Percentiles rank a stretch among this genome's conserved stretches.
Evolutionary conservation across 2,888 invertebrate genomes (phyloP).

Genomic region (Meteorus colon): DNA sequence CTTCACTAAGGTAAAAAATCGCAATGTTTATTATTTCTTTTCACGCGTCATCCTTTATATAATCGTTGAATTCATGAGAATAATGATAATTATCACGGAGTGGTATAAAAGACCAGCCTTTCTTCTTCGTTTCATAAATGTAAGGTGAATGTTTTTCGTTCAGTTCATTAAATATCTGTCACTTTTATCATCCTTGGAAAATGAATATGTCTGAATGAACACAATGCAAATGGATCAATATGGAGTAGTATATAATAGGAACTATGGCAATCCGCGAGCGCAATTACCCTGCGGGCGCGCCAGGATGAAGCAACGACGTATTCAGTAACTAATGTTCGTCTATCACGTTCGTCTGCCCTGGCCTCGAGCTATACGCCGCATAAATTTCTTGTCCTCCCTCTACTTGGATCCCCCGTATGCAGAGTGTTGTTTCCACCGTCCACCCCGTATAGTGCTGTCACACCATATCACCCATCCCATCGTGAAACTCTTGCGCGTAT

Average conservation of each 20-base stretch:
- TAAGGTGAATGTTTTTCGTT: too few relatives aligned
- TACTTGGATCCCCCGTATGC: neutral
- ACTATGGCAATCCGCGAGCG: conserved; percentile 36
- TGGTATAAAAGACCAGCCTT: too few relatives aligned
- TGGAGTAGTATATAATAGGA: conserved; percentile 16
- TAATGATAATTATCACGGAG: too few relatives aligned
- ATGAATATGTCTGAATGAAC: conserved; percentile 4
- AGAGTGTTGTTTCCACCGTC: conserved; percentile 9
- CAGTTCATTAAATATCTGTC: neutral
- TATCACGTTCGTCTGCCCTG: conserved; percentile 50
- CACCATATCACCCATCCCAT: conserved; percentile 18
- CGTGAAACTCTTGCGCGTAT: neutral
- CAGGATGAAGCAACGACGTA: conserved; percentile 46
- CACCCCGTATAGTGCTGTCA: neutral
- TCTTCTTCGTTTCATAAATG: too few relatives aligned
- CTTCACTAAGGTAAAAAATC: too few relatives aligned
- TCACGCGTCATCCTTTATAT: too few relatives aligned
- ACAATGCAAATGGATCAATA: conserved; percentile 18
- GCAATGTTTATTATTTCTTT: too few relatives aligned
- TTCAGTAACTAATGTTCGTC: conserved; percentile 53
- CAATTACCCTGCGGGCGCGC: conserved; percentile 42
- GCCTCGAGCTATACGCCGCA: conserved; percentile 39
- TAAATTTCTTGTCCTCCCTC: conserved; percentile 43
- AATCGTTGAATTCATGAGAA: too few relatives aligned
- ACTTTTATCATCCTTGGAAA: neutral